Evolutionary conservation across 2,888 invertebrate genomes (phyloP).

Genomic region (Drosophila infuscata): DNA sequence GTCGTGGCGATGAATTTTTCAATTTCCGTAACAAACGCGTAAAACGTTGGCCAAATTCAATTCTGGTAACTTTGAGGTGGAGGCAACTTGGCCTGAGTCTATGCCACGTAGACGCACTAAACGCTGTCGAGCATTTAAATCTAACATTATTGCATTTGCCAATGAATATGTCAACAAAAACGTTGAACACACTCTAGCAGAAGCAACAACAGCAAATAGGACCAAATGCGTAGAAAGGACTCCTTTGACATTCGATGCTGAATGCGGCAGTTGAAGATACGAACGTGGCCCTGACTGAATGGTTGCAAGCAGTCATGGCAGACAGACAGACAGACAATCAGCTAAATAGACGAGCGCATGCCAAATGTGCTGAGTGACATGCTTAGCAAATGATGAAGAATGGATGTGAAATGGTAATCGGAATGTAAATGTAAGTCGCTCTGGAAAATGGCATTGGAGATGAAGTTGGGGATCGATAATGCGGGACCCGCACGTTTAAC

Average conservation of each 20-base stretch:
- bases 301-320: conserved; percentile 1
- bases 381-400: conserved; percentile 81
- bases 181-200: conserved; percentile 47
- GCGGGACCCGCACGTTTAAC: conserved; percentile 73
- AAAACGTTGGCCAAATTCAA: conserved; percentile 65
- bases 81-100: neutral
- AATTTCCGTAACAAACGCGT: conserved; percentile 75
- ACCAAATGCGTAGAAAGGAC: conserved; percentile 22
- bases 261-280: conserved; percentile 9
- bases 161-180: conserved; percentile 79
- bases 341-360: conserved; percentile 72
- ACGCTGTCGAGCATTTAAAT: conserved; percentile 73
- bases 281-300: conserved; percentile 10
- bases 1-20: conserved; percentile 56
- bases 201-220: conserved; percentile 8
- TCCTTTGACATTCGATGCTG: conserved; percentile 42
- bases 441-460: conserved; percentile 57
- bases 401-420: conserved; percentile 78
- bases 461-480: conserved; percentile 17
- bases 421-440: conserved; percentile 73
- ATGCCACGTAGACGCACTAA: conserved; percentile 54
- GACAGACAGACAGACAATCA: conserved; percentile 72
- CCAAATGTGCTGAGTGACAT: conserved; percentile 73
- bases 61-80: conserved; percentile 34
- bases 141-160: conserved; percentile 75